Base-by-base conservation (phyloP, 92 coral and sea anemone species). In the Porites divaricata region DNA sequence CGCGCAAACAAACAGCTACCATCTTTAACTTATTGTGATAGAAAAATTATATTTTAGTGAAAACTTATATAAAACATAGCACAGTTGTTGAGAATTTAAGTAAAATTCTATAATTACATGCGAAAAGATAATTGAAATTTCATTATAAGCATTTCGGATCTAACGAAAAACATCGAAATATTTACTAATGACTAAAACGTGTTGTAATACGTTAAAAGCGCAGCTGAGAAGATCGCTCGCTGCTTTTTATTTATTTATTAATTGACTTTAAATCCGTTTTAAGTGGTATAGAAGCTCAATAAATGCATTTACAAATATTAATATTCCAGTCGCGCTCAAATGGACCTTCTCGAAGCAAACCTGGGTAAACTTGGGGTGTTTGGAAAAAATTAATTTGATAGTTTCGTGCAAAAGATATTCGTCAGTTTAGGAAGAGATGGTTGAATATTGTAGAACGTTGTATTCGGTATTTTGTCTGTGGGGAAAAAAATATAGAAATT, bases 251-350 rank as follows among this genome's bases (percentile, higher is more conserved):
- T 82, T 82, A 72, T 82, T 72, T 82, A 61, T 61, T 73, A 82
- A 82, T 82, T 63, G 86, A 50, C 86, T 72, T 82, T 63, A 82
- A 72, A 71, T 72, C 86, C 79, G 77, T 72, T 80, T 80, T 80
- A 80, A 80, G 85, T 80, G 76, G 85, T 26, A 51, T 16, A 56
- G 76, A 80, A 80, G 76, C 76, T 56, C 85, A 69, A 80, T 80
- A 80, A 80, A 80, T 80, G 76, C 76, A 52, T 54, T n/a, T 19
- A 56, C 53, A 54, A 80, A 80, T 69, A 56, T 22, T 68, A 56
- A 80, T 80, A 70, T 25, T 11, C 76, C 17, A 1, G 8, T 5
- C 12, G 50, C 76, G 57, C 12, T 59, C 85, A 22, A 80, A 80
- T 11, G 76, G 85, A n/a, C 53, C 17, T 69, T 68, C 25, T 19